Base-by-base conservation (phyloP, 2,888 invertebrate species). In the Caenorhabditis macrosperma region DNA sequence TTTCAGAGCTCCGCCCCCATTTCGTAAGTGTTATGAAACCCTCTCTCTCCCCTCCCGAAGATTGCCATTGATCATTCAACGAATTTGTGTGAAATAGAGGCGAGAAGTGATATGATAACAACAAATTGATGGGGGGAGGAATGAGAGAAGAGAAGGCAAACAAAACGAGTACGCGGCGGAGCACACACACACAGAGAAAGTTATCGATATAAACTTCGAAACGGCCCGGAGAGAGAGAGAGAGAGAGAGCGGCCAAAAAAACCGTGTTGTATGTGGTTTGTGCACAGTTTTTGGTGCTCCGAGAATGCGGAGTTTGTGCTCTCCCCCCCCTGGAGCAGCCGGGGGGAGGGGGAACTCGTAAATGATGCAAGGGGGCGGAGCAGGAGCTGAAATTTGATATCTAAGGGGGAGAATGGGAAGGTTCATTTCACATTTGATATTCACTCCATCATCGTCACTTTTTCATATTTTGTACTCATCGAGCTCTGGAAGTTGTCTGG, bases 271-370 rank as follows among this genome's bases (percentile, higher is more conserved):
- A 52, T 68, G 68, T 68, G 68, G 68, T 68, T 68, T 68, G 50
- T 68, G 59, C 12, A 59, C 59, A 59, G 68, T 68, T 68, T 68
- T 38, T 68, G 59, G 7, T 38, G 24, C 44, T 48, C 57, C 59
- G 35, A 57, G 48, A 59, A 59, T 68, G 68, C 68, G 68, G 68
- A 68, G 68, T 68, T 68, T 68, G 59, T 68, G 68, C 66, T 64
- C 35, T 20, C 35, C n/a, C n/a, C n/a, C 44, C 17, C 17, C 9
- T 33, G 33, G 33, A 33, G 33, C 33, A 33, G 6, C n/a, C n/a
- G n/a, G n/a, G n/a, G n/a, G 9, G 33, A 5, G 17, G 20, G 9
- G 44, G 9, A 44, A 5, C 33, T 44, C 44, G 44, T 44, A 44
- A 44, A 44, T 44, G 44, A 44, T 44, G 44, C n/a, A 6, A 44